Base-by-base conservation (phyloP, 2,888 invertebrate genomes). In the Apodemia mormo region DNA sequence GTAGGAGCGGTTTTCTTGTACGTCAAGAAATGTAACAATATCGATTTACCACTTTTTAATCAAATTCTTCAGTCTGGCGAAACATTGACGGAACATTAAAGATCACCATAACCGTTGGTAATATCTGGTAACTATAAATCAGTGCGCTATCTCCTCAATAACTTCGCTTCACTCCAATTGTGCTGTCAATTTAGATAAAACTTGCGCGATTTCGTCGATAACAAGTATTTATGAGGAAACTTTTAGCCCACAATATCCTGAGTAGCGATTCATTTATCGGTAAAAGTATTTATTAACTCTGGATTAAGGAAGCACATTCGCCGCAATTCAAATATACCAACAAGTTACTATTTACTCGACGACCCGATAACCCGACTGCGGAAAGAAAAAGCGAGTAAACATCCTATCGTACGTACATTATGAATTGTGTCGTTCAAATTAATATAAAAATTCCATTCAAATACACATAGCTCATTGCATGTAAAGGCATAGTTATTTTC, bases 131-230 rank as follows among this genome's bases (percentile, higher is more conserved):
- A 54, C 52, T 54, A 54, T 54, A 54, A 54, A 54, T 54, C 52
- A 54, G 22, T 54, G n/a, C 22, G 52, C 52, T 54, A 54, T 54
- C 52, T 54, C n/a, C 22, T 22, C 52, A 54, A 54, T 54, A 54
- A 54, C n/a, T 54, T 52, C 49, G 49, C 49, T 52, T 52, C 49
- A 52, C 49, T 49, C 52, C 52, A 52, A 52, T 52, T 52, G 52
- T 52, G n/a, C 52, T 52, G 52, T 52, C 52, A 52, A 52, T 52
- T 52, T 52, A 52, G 52, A 52, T 52, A 52, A 52, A 52, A 52
- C 52, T 52, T 2, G n/a, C n/a, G 52, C 52, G 52, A 52, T 52
- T n/a, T 52, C 7, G 52, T 52, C n/a, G 52, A 52, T 52, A 52
- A 52, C 52, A n/a, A 52, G 52, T 52, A 52, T 52, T 52, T 52